These are phyloP conservation scores for Elgonia sp. DNA, from an alignment of 2,888 invertebrate genomes.

Conservation along the genomic window DNA sequence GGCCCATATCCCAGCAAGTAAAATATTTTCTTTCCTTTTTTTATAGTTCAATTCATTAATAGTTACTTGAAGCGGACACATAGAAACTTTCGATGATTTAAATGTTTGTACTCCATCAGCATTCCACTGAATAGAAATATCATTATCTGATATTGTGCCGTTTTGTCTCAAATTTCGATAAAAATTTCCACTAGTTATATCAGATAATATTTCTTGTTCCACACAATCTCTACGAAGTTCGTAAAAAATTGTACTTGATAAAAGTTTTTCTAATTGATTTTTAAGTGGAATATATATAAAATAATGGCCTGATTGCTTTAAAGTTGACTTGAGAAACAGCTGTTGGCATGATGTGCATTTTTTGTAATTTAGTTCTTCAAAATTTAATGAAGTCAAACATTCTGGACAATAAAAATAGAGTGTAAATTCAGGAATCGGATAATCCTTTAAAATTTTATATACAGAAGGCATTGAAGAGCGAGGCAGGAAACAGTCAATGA, in stretches of 20 bases:
- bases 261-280: conserved; percentile 34
- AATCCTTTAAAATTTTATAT: conserved; percentile 34
- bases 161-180: conserved; percentile 44
- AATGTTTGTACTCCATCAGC: conserved; percentile 73
- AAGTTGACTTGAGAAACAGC: conserved; percentile 23
- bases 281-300: conserved; percentile 56
- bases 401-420: conserved; percentile 51
- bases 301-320: conserved; percentile 40
- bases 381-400: conserved; percentile 40
- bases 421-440: conserved; percentile 13
- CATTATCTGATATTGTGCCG: conserved; percentile 26
- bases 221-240: conserved; percentile 21
- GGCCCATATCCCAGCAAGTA: conserved; percentile 62
- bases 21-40: conserved; percentile 58
- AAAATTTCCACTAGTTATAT: conserved; percentile 34
- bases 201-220: conserved; percentile 26
- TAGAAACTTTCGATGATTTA: conserved; percentile 65
- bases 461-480: background rate
- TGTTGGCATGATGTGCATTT: conserved; percentile 33
- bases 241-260: conserved; percentile 21
- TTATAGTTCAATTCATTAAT: conserved; percentile 64
- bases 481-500: conserved; percentile 33
- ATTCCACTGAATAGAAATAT: conserved; percentile 67
- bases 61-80: conserved; percentile 70
- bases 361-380: background rate